Evolutionary conservation across 2,113 vertebrate genomes (phyloP), one percentile per base, ranked within the genome.

Genomic region (Daubentonia madagascariensis): DNA sequence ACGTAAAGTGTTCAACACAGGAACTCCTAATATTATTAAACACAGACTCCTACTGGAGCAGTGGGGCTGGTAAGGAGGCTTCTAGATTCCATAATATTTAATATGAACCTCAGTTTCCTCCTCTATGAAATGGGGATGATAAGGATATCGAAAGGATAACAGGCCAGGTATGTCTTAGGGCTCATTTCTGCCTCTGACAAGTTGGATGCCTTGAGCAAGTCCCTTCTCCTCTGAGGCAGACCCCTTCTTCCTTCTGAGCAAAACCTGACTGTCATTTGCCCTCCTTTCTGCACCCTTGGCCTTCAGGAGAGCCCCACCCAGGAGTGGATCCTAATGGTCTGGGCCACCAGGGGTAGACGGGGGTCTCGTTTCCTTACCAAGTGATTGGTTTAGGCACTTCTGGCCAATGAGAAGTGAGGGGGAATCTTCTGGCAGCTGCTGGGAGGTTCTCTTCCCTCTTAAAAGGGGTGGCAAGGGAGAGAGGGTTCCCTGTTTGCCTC

Each of bases 101-200:
- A 57, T 0, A 6, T 54, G 87, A 72, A 30, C 37, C 45, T 85
- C 57, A 0, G 1, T 35, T n/a, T n/a, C 43, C 48, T 73, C 18
- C 22, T 67, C 52, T 11, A 0, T 32, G 50, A 18, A 52, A 18
- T 25, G 63, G 87, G 35, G 37, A 45, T 37, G 37, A 32, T n/a
- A 28, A 84, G 54, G n/a, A 63, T 61, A 50, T 30, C 6, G 1
- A 4, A 16, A 37, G 63, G 40, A 37, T 16, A 45, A 40, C n/a
- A 25, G 80, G 57, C 54, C n/a, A 20, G 5, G 84, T 0, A 0
- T 1, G 12, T 4, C 35, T 13, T 2, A n/a, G 37, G 13, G 63
- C 16, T 54, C 35, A 1, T 68, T 65, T 48, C 57, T 0, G 10
- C 40, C n/a, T n/a, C 73, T 37, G 40, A 37, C 20, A 16, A 61